Evolutionary conservation across 2,797 vertebrate genomes (phyloP).

Genomic region (Huso huso): DNA sequence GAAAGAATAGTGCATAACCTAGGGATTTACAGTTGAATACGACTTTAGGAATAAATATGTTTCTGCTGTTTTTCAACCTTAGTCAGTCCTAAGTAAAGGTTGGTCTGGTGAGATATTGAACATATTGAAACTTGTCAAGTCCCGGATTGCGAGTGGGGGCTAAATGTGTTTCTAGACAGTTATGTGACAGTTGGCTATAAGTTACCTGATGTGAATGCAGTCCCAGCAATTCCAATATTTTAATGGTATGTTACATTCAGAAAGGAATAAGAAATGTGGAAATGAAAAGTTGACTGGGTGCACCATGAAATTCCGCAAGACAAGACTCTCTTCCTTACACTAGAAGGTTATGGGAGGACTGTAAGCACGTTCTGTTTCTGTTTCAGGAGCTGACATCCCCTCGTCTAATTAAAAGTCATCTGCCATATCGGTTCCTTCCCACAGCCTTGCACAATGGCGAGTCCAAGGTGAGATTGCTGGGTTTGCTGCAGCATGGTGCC

Average conservation of each 20-base stretch:
- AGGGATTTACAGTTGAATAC: too few relatives aligned
- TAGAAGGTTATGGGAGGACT: conserved; percentile 2
- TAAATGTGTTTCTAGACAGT: too few relatives aligned
- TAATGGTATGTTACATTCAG: too few relatives aligned
- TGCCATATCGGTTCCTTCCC: conserved; percentile 90
- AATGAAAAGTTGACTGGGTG: conserved; percentile 4
- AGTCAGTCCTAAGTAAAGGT: too few relatives aligned
- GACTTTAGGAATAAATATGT: too few relatives aligned
- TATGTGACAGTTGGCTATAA: neutral
- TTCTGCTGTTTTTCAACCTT: too few relatives aligned
- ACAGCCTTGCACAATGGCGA: conserved; percentile 87
- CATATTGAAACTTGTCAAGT: too few relatives aligned
- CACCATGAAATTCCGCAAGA: neutral
- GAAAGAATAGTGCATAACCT: too few relatives aligned
- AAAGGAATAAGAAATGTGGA: neutral
- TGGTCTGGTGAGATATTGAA: too few relatives aligned
- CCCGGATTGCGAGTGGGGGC: too few relatives aligned
- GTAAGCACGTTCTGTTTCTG: conserved; percentile 15
- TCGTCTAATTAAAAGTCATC: conserved; percentile 94
- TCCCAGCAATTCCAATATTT: too few relatives aligned
- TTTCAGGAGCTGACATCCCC: conserved; percentile 86
- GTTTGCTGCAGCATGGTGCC: neutral
- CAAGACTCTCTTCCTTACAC: neutral
- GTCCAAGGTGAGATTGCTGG: conserved; percentile 72
- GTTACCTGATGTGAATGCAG: neutral